Base-by-base conservation (phyloP, 2,113 vertebrate genomes). In the Himantopus leucocephalus region DNA sequence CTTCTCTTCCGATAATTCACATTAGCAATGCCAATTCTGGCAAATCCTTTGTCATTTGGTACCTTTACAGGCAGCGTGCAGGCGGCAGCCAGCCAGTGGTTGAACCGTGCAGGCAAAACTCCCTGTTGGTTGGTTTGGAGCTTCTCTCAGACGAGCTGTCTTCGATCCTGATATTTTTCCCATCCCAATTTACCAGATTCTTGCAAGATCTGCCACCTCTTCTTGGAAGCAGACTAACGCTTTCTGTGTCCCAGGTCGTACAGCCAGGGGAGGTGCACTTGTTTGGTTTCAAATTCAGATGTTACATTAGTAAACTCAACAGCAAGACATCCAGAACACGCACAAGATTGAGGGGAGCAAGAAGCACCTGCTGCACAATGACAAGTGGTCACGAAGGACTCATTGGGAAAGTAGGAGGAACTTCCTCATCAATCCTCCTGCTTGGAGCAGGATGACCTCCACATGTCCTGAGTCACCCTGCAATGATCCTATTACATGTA, bases 1-100 rank as follows among this genome's bases (percentile, higher is more conserved):
- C 58, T 92, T 90, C 66, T 88, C 30, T 83, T 58, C 72, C 39
- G 67, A 29, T 80, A 97, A 76, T 63, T 73, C 91, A 88, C 45
- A 43, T 80, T 55, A 62, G n/a, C 0, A 3, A 72, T 53, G 75
- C 55, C 58, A 93, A 2, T 95, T 90, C 87, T 67, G 55, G 63
- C 24, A 95, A 83, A 56, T 53, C 74, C 78, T 80, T 74, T 91
- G 39, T 48, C 45, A 50, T 88, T 88, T 73, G 88, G 76, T 72
- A 87, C 58, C 55, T 89, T 80, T 39, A 66, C 77, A 84, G 35
- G 76, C 48, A 50, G 48, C 48, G 22, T 24, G 48, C 48, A 50
- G 22, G 48, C 1, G 1, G 71, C 70, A 94, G 75, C 3, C 72
- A 89, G 79, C 50, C 84, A 89, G 68, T 2, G 4, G 41, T 1